Conservation (phyloP, 2,113 vertebrate genomes). For the Bombycilla garrulus region DNA sequence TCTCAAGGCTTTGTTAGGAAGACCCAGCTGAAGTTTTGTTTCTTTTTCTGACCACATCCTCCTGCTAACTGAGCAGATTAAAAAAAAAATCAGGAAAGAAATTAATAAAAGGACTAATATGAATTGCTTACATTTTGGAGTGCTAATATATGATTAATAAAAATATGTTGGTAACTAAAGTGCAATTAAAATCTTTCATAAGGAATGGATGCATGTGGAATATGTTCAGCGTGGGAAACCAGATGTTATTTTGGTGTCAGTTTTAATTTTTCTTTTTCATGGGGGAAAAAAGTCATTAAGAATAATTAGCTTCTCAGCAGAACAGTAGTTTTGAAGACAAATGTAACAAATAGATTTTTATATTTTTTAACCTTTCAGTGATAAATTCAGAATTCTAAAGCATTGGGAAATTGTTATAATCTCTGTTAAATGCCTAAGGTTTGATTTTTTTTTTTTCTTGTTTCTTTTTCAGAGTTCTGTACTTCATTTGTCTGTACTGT, state of each 20-base stretch:
- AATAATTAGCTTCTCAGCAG: neutral
- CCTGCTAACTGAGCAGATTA: neutral
- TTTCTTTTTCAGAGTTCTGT: slow-evolving; percentile 26
- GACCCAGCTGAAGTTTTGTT: neutral
- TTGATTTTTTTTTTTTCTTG: neutral
- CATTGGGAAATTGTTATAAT: neutral
- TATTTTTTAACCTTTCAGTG: neutral
- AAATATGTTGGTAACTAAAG: neutral
- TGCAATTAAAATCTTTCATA: neutral
- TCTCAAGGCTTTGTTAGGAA: neutral
- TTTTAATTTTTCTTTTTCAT: neutral
- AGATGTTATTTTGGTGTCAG: neutral
- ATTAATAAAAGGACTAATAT: neutral
- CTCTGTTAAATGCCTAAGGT: neutral
- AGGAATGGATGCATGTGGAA: neutral
- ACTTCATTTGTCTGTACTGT: slow-evolving; percentile 1
- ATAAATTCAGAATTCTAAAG: neutral
- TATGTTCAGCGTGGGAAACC: neutral
- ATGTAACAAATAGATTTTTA: neutral
- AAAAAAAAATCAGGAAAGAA: neutral
- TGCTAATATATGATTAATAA: neutral
- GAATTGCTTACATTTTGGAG: neutral
- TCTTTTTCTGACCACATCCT: slow-evolving; percentile 16
- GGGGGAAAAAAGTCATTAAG: neutral
- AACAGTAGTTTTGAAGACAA: neutral